These are phyloP conservation scores for Mythimna lalbum DNA, from an alignment of 2,888 invertebrate species.

Conservation along the genomic window DNA sequence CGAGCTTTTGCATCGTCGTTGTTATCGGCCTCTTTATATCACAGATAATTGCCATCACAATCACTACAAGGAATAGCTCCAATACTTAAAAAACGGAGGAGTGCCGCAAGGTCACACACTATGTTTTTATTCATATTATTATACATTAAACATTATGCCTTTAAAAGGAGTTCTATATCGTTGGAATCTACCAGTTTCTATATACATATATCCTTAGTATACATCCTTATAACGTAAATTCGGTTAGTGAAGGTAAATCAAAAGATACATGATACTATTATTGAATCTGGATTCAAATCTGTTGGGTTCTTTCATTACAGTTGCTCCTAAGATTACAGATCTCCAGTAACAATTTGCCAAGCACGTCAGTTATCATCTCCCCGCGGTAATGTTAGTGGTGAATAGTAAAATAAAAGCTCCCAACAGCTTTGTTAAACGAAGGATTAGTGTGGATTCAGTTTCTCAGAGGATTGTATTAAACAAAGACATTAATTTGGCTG, in stretches of 20 bases:
- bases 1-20: constrained; percentile 47
- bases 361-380: constrained; percentile 57
- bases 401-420: constrained; percentile 54
- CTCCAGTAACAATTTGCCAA: constrained; percentile 50
- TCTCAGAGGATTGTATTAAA: background rate
- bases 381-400: constrained; percentile 51
- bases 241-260: background rate
- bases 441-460: constrained; percentile 46
- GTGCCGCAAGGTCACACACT: constrained; percentile 49
- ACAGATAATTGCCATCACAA: constrained; percentile 48
- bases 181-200: constrained; percentile 26
- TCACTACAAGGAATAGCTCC: constrained; percentile 34
- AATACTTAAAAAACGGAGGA: constrained; percentile 36
- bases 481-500: constrained; percentile 12
- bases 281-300: constrained; percentile 27
- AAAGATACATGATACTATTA: constrained; percentile 1
- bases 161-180: constrained; percentile 27
- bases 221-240: constrained; percentile 1
- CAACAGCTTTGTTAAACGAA: constrained; percentile 43
- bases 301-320: constrained; percentile 40
- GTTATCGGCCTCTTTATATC: constrained; percentile 44
- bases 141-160: constrained; percentile 19
- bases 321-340: constrained; percentile 41
- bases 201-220: background rate
- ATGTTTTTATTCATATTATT: constrained; percentile 34